A percentile compares a stretch with the other conserved stretches of the same genome.
phyloP scores from a whole-genome alignment of 1,140 invertebrate genomes.

The Micrasema longulum region DNA sequence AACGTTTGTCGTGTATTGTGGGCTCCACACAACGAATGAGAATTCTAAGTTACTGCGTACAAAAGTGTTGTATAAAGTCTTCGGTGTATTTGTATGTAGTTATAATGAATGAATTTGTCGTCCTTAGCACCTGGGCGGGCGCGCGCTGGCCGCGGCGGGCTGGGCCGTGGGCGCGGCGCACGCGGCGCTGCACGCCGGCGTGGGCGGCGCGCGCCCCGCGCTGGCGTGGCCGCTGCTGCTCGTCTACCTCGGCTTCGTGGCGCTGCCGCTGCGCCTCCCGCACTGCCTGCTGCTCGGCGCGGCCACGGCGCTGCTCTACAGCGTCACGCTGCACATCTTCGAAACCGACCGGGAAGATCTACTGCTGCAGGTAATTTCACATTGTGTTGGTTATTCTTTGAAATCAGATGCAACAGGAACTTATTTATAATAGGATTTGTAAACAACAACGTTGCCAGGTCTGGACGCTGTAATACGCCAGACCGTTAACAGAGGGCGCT shows the following conservation, averaged over 20 bases:
- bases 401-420: too few species aligned
- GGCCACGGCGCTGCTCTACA: constrained; percentile 58
- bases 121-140: constrained; percentile 62
- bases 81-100: too few species aligned
- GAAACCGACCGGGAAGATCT: constrained; percentile 64
- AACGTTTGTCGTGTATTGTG: too few species aligned
- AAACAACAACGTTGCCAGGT: too few species aligned
- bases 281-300: constrained; percentile 69
- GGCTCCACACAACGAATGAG: too few species aligned
- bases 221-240: constrained; percentile 85
- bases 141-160: constrained; percentile 54
- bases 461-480: too few species aligned
- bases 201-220: constrained; percentile 62
- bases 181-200: constrained; percentile 58
- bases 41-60: too few species aligned
- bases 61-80: too few species aligned
- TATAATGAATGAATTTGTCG: too few species aligned
- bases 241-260: constrained; percentile 87
- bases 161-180: constrained; percentile 70
- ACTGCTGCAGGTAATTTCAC: constrained; percentile 69
- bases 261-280: constrained; percentile 78
- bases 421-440: too few species aligned
- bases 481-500: too few species aligned
- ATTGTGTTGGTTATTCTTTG: too few species aligned
- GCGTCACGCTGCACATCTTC: constrained; percentile 61